Evolutionary conservation across 2,888 invertebrate species (phyloP).

Genomic region (Scaptomyza reducta): DNA sequence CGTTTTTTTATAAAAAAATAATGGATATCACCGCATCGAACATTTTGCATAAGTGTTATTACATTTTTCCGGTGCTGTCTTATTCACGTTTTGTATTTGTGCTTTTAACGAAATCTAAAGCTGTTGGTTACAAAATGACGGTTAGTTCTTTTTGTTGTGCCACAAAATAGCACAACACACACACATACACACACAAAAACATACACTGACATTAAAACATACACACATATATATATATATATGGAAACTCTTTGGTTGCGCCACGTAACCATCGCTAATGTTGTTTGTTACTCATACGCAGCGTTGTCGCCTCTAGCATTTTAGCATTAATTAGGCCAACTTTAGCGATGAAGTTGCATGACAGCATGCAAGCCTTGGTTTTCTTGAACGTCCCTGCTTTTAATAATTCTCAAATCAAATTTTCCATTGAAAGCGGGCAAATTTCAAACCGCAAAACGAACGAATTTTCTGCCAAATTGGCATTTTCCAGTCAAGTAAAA

Average conservation of each 20-base stretch:
- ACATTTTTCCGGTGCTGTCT: constrained; percentile 20
- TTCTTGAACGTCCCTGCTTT: constrained; percentile 32
- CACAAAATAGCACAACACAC: constrained; percentile 19
- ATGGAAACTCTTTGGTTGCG: constrained; percentile 28
- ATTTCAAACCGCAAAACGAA: constrained; percentile 53
- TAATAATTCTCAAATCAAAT: constrained; percentile 64
- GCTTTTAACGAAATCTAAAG: constrained; percentile 58
- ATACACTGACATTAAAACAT: not conserved
- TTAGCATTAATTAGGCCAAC: constrained; percentile 68
- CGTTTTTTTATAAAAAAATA: too few relatives aligned
- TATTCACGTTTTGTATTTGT: constrained; percentile 18
- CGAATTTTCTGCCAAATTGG: constrained; percentile 41
- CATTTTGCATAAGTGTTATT: not conserved
- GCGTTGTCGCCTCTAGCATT: constrained; percentile 49
- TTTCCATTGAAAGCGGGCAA: constrained; percentile 64
- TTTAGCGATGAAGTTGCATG: constrained; percentile 47
- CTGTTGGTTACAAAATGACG: constrained; percentile 46
- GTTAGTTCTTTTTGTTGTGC: constrained; percentile 28
- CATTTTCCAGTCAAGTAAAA: not conserved
- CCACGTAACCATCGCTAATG: constrained; percentile 17
- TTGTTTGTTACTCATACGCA: constrained; percentile 65
- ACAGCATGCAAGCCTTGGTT: constrained; percentile 40
- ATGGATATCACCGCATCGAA: not conserved
- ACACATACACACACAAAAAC: not conserved
- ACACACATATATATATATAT: not conserved